A percentile compares a stretch with the other conserved stretches of the same genome.
phyloP scores from a whole-genome alignment of 2,888 invertebrate genomes.

The Pardosa pseudoannulata region DNA sequence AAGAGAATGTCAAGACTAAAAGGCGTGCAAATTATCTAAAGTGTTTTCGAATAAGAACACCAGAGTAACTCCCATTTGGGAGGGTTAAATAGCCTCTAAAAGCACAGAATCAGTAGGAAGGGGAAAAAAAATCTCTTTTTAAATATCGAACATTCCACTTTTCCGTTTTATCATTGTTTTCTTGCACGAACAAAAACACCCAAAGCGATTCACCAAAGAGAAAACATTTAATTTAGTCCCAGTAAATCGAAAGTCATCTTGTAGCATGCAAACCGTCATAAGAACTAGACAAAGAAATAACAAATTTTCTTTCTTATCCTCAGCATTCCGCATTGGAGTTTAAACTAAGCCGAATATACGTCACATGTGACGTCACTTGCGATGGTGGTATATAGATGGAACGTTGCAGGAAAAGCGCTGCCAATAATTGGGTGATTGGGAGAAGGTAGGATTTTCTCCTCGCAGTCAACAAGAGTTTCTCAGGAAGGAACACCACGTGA shows the following conservation, averaged over 20 bases:
- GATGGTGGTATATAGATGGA: slow-evolving; percentile 55
- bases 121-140: not conserved
- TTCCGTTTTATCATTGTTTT: slow-evolving; percentile 27
- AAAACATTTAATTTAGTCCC: not conserved
- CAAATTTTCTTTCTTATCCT: not conserved
- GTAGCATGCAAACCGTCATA: not conserved
- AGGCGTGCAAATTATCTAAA: too few relatives aligned
- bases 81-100: not conserved
- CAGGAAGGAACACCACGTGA: slow-evolving; percentile 12
- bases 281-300: not conserved
- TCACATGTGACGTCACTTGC: slow-evolving; percentile 54
- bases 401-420: slow-evolving; percentile 41
- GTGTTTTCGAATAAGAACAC: too few relatives aligned
- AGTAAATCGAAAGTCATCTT: not conserved
- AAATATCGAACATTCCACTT: not conserved
- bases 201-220: not conserved
- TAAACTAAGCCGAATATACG: slow-evolving; percentile 3
- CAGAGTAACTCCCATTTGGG: not conserved
- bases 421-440: slow-evolving; percentile 30
- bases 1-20: too few relatives aligned
- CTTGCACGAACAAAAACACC: slow-evolving; percentile 33
- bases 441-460: slow-evolving; percentile 6
- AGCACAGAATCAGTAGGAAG: not conserved
- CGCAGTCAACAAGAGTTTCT: not conserved
- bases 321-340: slow-evolving; percentile 6